Evolutionary conservation across 64 coral and sea anemone genomes (phyloP), one percentile per base, ranked within the genome.

Genomic region (Stichodactyla helianthus): DNA sequence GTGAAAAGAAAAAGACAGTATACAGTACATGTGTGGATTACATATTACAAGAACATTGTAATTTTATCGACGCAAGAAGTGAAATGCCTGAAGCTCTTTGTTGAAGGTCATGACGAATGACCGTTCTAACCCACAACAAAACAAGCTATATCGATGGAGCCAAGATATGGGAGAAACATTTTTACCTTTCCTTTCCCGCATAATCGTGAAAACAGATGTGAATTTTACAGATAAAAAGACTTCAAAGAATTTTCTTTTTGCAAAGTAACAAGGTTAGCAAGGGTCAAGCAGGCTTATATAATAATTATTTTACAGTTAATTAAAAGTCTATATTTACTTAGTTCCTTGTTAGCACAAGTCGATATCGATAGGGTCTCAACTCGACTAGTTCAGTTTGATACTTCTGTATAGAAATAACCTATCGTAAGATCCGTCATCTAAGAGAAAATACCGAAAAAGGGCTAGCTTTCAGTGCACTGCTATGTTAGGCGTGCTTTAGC

Each of bases 151-250:
- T 23, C 22, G 68, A 27, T 23, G 25, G 25, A 74, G 22, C 68
- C 68, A 74, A 74, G 68, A 74, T 26, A 31, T 5, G 26, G 68
- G 10, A 74, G 10, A 12, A 27, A 11, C 68, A 74, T 74, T 31
- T 74, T 74, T 12, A 31, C 22, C 25, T 31, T 74, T 31, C 4
- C 10, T 4, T 11, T 74, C 23, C 20, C 23, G 10, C 8, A 11
- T 74, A 74, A 74, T 74, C 68, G 68, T 35, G 68, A 74, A 74
- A 74, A 74, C 68, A 74, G 68, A 74, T 74, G 68, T 14, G n/a
- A 31, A 13, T 74, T 74, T 74, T 10, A 20, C 20, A 74, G 68
- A 31, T 27, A 7, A 23, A 44, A 44, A 74, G 10, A 74, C 68
- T 23, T 0, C 9, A 74, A 74, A 35, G 25, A 74, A 74, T 74